phyloP scores from a whole-genome alignment of 2,888 invertebrate genomes.

The Plebejus argus region DNA sequence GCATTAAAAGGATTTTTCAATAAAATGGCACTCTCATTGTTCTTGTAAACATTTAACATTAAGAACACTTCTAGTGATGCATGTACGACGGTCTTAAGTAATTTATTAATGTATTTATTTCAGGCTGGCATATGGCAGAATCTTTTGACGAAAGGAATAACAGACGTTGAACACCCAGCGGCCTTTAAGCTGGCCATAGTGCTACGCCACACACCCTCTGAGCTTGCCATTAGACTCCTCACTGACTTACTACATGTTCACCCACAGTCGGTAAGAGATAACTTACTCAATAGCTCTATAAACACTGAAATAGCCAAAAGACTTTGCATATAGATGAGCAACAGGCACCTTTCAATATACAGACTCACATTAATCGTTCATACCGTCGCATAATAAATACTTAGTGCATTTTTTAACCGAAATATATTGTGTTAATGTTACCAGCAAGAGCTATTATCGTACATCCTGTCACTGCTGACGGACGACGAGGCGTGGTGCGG shows the following conservation, averaged over 20 bases:
- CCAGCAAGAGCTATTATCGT: constrained; percentile 69
- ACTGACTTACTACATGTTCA: constrained; percentile 61
- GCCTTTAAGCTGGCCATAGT: constrained; percentile 71
- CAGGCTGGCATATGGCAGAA: constrained; percentile 72
- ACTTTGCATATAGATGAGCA: too few relatives aligned
- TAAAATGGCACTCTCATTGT: background rate
- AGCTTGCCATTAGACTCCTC: constrained; percentile 57
- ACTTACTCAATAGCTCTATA: background rate
- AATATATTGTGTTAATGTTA: background rate
- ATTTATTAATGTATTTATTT: constrained; percentile 39
- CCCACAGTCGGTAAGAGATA: constrained; percentile 60
- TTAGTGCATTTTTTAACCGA: background rate
- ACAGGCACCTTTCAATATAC: too few relatives aligned
- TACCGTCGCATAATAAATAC: background rate
- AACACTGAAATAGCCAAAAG: background rate
- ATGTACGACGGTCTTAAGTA: background rate
- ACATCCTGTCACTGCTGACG: constrained; percentile 67
- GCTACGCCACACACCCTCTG: constrained; percentile 66
- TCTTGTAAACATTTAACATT: background rate
- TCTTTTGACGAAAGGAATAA: constrained; percentile 59
- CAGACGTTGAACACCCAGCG: constrained; percentile 66
- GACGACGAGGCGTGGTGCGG: constrained; percentile 66
- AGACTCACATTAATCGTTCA: too few relatives aligned
- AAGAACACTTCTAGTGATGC: background rate
- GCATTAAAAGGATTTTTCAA: too few relatives aligned